Evolutionary conservation across 2,113 vertebrate species (phyloP).

Genomic region (Pluvianellus socialis): DNA sequence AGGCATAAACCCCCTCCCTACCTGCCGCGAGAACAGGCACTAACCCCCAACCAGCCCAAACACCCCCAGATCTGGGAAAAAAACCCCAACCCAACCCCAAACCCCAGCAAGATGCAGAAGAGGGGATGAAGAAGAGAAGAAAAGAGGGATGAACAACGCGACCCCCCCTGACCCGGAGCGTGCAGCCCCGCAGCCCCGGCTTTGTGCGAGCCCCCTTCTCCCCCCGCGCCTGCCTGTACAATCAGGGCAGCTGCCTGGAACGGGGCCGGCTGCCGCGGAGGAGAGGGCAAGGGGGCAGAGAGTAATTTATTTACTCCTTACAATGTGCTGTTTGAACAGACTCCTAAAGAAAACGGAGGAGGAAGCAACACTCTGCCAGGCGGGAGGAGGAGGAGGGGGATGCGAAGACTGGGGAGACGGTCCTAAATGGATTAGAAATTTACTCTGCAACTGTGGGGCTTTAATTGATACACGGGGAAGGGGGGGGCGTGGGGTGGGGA

Average conservation of each 20-base stretch:
- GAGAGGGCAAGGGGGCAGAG: slow-evolving; percentile 82
- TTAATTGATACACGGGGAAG: slow-evolving; percentile 51
- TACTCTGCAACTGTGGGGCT: slow-evolving; percentile 57
- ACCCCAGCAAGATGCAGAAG: background rate
- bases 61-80: background rate
- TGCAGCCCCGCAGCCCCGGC: slow-evolving; percentile 32
- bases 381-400: background rate
- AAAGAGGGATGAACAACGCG: background rate
- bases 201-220: slow-evolving; percentile 33
- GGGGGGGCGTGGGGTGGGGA: background rate
- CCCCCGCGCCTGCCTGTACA: slow-evolving; percentile 24
- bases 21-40: fast-evolving
- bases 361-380: slow-evolving; percentile 65
- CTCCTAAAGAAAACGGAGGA: slow-evolving; percentile 77
- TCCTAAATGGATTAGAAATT: slow-evolving; percentile 71
- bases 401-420: background rate
- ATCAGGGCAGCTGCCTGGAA: slow-evolving; percentile 83
- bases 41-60: background rate
- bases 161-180: slow-evolving; percentile 53
- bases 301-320: slow-evolving; percentile 88
- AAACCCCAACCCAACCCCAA: too few relatives aligned
- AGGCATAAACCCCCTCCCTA: background rate
- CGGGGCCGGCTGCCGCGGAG: slow-evolving; percentile 65
- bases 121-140: background rate
- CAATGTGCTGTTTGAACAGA: slow-evolving; percentile 84